A percentile compares a stretch with the other conserved stretches of the same genome.
Evolutionary conservation across 2,888 invertebrate species (phyloP).

Genomic region (Cephus rjabovi): DNA sequence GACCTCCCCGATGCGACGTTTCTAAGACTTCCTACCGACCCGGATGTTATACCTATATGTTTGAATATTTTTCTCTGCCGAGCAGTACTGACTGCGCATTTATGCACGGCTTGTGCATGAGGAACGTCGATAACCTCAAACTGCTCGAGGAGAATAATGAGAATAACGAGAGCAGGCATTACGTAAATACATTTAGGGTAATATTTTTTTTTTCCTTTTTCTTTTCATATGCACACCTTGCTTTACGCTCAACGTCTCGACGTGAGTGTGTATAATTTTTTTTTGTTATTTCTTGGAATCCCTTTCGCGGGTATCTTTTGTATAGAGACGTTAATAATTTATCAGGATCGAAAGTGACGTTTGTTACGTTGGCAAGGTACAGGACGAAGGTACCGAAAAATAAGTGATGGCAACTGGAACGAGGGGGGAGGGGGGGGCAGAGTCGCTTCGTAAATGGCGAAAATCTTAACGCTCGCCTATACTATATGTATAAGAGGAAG

Average conservation of each 20-base stretch:
- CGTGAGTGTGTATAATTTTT: not conserved
- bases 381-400: not conserved
- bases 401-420: not conserved
- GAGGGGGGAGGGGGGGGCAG: not conserved
- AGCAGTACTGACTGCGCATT: not conserved
- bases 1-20: slow-evolving; percentile 21
- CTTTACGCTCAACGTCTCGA: not conserved
- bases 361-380: not conserved
- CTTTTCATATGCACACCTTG: not conserved
- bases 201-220: not conserved
- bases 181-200: not conserved
- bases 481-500: not conserved
- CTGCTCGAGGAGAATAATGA: not conserved
- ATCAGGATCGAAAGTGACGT: not conserved
- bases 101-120: not conserved
- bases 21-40: slow-evolving; percentile 19
- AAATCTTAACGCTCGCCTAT: not conserved
- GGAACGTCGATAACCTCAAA: not conserved
- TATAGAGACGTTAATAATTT: not conserved
- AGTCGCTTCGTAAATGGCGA: not conserved
- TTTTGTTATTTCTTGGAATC: not conserved
- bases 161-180: not conserved
- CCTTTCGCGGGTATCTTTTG: not conserved
- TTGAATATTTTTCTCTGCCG: not conserved
- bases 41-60: slow-evolving; percentile 10